Evolutionary conservation across 2,113 vertebrate genomes (phyloP), one percentile per base, ranked within the genome.

Genomic region (Oryzias woworae): DNA sequence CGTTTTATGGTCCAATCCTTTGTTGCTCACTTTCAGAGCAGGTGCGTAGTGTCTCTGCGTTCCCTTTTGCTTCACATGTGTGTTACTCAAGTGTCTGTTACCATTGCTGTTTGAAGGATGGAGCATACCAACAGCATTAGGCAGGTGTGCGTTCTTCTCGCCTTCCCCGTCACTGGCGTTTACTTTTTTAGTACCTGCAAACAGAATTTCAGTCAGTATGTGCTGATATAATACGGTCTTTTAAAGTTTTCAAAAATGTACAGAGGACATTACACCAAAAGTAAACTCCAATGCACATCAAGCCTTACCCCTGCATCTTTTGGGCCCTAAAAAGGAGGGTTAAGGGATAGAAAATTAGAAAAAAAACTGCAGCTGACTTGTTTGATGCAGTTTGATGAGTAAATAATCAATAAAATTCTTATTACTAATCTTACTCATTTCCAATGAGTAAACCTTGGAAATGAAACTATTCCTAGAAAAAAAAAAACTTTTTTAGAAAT

Each of bases 1-100:
- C 88, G 93, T 96, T 87, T 95, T 98, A 87, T 92, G 90, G 80
- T 93, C 85, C 85, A 92, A 89, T 87, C 91, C 94, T 93, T 95
- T 97, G 87, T 92, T 92, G 88, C 92, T 93, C 78, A 86, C 87
- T 84, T 94, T 95, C 48, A 93, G 90, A 92, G 81, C 82, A 78
- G 82, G 44, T 4, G 69, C 64, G 71, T 78, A 67, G 53, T 78
- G 73, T 82, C 86, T 90, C 57, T 81, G 84, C 23, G 80, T 75
- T 4, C 84, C 81, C 69, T 89, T 91, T 60, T 67, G 84, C 81
- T 88, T 92, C 61, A 82, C 79, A 85, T 85, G 81, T 52, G 80
- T 14, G 58, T 84, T 87, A 87, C 79, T 85, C 47, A 77, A 36
- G 69, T 83, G 82, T 89, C 86, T 82, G 75, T 82, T 85, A 61